These are phyloP conservation scores for Hydrozoanthus tunicans DNA, from an alignment of 64 coral and sea anemone genomes.

Conservation along the genomic window DNA sequence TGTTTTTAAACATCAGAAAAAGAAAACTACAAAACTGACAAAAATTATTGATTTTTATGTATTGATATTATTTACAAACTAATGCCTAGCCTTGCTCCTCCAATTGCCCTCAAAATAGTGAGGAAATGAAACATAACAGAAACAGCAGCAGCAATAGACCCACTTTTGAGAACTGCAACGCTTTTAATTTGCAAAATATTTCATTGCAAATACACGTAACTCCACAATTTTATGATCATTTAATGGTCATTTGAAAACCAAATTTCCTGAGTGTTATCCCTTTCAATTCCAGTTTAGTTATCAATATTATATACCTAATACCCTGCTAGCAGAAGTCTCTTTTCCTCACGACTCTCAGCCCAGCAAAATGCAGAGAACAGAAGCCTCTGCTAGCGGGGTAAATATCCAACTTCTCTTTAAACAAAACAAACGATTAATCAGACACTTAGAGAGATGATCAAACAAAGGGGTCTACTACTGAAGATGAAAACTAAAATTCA, in stretches of 20 bases:
- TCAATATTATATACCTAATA: too few species aligned
- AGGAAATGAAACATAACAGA: neutral
- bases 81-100: neutral
- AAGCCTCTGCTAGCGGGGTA: too few species aligned
- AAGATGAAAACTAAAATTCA: too few species aligned
- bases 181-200: conserved; percentile 20
- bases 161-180: conserved; percentile 16
- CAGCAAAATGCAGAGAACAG: too few species aligned
- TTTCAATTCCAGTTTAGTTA: too few species aligned
- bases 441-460: too few species aligned
- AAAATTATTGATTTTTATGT: neutral
- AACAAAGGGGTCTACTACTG: too few species aligned
- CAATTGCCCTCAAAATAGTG: neutral
- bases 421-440: too few species aligned
- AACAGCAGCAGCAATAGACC: conserved; percentile 6
- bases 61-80: neutral
- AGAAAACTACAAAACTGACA: neutral
- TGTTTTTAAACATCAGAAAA: neutral
- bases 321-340: too few species aligned
- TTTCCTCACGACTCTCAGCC: too few species aligned
- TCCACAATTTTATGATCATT: neutral
- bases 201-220: neutral
- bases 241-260: neutral
- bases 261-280: neutral
- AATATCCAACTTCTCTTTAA: too few species aligned